Percentiles rank a stretch among this genome's conserved stretches.
phyloP scores from a whole-genome alignment of 2,797 vertebrate species.

The Ctenochaetus hawaiiensis region DNA sequence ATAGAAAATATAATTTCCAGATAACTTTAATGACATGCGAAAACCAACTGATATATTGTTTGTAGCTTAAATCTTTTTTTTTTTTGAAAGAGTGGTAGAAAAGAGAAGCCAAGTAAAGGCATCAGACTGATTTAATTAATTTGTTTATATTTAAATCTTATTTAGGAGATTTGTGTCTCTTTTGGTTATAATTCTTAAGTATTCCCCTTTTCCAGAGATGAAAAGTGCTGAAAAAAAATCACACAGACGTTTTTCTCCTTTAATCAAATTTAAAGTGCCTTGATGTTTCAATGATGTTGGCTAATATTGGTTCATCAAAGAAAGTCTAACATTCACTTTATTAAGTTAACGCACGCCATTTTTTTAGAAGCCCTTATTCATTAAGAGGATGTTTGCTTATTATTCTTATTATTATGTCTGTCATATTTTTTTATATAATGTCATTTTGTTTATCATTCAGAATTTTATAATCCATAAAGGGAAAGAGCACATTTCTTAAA shows the following conservation, averaged over 20 bases:
- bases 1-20: too few relatives aligned
- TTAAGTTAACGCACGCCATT: not conserved
- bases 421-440: not conserved
- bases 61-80: not conserved
- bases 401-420: not conserved
- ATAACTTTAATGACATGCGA: too few relatives aligned
- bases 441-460: not conserved
- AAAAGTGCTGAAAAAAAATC: not conserved
- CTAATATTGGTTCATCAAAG: not conserved
- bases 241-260: not conserved
- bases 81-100: not conserved
- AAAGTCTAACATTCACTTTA: not conserved
- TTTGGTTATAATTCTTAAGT: not conserved
- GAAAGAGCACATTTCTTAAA: not conserved
- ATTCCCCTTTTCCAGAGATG: not conserved
- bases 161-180: not conserved
- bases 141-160: not conserved
- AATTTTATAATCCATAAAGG: not conserved
- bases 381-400: not conserved
- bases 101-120: not conserved
- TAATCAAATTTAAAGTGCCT: constrained; percentile 1
- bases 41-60: too few relatives aligned
- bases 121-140: not conserved
- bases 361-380: not conserved
- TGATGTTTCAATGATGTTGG: not conserved